These are phyloP conservation scores for Antheraea assamensis DNA, from an alignment of 2,888 invertebrate species.

Conservation along the genomic window DNA sequence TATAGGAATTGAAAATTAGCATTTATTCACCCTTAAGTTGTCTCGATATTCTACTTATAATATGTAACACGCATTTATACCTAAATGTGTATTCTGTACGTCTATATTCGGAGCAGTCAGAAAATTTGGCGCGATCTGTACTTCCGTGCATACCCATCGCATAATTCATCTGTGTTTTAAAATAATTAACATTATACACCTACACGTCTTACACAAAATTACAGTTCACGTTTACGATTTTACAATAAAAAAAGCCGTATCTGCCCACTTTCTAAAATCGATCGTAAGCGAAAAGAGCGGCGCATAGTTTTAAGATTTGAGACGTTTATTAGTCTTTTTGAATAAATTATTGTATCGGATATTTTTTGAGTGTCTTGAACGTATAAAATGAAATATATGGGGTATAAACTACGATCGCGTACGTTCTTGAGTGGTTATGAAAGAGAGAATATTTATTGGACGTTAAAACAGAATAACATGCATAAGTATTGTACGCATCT, in stretches of 20 bases:
- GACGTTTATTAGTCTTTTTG: conserved; percentile 64
- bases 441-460: background rate
- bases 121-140: too few relatives aligned
- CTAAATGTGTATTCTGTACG: too few relatives aligned
- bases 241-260: conserved; percentile 9
- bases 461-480: too few relatives aligned
- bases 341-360: conserved; percentile 57
- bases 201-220: background rate
- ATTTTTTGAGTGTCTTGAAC: conserved; percentile 47
- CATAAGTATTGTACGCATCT: too few relatives aligned
- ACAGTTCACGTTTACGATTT: background rate
- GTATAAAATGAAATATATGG: conserved; percentile 37
- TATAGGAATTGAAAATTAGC: too few relatives aligned
- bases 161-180: background rate
- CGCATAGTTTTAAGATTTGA: conserved; percentile 43
- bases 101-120: too few relatives aligned
- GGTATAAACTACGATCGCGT: background rate
- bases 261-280: conserved; percentile 12
- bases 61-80: too few relatives aligned
- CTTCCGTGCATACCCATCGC: background rate
- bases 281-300: conserved; percentile 9
- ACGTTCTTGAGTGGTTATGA: background rate
- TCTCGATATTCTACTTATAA: too few relatives aligned
- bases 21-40: too few relatives aligned
- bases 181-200: background rate